Evolutionary conservation across 2,797 vertebrate genomes (phyloP).

Genomic region (Enteromius afrohamiltoni): DNA sequence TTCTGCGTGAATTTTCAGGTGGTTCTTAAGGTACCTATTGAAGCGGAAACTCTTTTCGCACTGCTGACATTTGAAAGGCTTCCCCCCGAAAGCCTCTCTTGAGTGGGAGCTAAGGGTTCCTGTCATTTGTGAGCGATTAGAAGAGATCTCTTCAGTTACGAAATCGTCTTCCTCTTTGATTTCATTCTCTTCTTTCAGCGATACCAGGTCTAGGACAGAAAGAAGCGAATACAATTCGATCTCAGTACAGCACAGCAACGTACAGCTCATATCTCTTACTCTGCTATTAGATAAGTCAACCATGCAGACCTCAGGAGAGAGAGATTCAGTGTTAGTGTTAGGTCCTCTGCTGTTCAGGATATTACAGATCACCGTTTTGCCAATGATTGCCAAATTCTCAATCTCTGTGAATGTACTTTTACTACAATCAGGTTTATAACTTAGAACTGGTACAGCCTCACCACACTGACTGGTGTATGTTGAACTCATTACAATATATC

Average conservation of each 20-base stretch:
- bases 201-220: background rate
- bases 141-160: background rate
- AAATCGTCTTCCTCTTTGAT: background rate
- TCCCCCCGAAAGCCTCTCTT: background rate
- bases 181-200: background rate
- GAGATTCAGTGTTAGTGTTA: too few relatives aligned
- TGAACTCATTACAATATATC: background rate
- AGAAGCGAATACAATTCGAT: background rate
- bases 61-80: conserved; percentile 2
- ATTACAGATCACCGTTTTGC: background rate
- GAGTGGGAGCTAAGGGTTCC: background rate
- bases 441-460: too few relatives aligned
- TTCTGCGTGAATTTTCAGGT: background rate
- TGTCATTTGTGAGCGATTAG: background rate
- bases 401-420: background rate
- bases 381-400: background rate
- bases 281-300: background rate
- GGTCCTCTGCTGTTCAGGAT: background rate
- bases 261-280: background rate
- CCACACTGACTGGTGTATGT: background rate
- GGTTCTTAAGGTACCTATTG: conserved; percentile 7
- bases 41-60: background rate
- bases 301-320: too few relatives aligned
- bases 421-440: too few relatives aligned
- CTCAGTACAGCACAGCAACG: background rate